Conservation (phyloP, 2,888 invertebrate genomes). For the Volucella inflata region DNA sequence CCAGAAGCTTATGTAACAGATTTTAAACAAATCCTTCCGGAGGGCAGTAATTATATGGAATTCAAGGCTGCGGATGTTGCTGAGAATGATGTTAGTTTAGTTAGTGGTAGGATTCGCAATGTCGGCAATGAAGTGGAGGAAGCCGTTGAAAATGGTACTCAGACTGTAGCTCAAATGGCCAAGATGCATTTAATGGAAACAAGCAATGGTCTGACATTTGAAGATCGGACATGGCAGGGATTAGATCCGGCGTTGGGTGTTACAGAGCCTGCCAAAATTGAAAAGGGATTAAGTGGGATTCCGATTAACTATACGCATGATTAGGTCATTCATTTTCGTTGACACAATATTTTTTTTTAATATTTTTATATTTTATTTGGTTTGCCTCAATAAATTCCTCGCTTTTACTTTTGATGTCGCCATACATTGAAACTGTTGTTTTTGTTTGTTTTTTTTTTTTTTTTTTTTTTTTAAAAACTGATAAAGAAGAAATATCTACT, state of each 20-base stretch:
- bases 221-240: slow-evolving; percentile 92
- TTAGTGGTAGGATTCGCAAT: slow-evolving; percentile 88
- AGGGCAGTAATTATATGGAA: slow-evolving; percentile 85
- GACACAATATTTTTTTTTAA: slow-evolving; percentile 20
- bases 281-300: slow-evolving; percentile 90
- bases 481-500: too few species aligned
- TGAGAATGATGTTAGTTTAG: slow-evolving; percentile 88
- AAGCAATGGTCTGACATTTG: slow-evolving; percentile 81
- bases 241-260: slow-evolving; percentile 92
- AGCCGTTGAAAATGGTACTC: slow-evolving; percentile 71
- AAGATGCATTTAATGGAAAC: slow-evolving; percentile 81
- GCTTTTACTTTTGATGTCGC: slow-evolving; percentile 19
- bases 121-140: slow-evolving; percentile 54
- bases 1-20: slow-evolving; percentile 88
- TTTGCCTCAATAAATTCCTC: slow-evolving; percentile 51
- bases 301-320: slow-evolving; percentile 87
- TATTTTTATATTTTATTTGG: slow-evolving; percentile 7
- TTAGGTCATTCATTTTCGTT: slow-evolving; percentile 60
- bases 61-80: slow-evolving; percentile 84
- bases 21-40: slow-evolving; percentile 89
- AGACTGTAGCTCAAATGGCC: slow-evolving; percentile 80
- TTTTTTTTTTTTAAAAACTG: too few species aligned
- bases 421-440: not conserved
- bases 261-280: slow-evolving; percentile 87
- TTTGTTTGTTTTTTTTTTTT: too few species aligned